A percentile compares a stretch with the other conserved stretches of the same genome.
These are phyloP conservation scores for Stomatorhinus walkeri DNA, from an alignment of 2,797 vertebrate species.

Conservation along the genomic window DNA sequence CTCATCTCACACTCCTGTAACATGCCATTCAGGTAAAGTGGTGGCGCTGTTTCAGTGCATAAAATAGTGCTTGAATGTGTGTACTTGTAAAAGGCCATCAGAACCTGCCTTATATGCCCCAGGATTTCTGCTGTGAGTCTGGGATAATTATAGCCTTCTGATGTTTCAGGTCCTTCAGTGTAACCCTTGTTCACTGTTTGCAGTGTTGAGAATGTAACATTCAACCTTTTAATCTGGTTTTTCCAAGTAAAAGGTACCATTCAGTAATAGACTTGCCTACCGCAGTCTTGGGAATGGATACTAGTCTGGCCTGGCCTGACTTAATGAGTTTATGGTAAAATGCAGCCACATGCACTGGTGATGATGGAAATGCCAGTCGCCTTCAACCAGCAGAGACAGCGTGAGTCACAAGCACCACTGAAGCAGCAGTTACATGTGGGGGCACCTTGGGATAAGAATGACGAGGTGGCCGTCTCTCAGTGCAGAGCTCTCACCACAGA, in stretches of 20 bases:
- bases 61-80: neutral
- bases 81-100: neutral
- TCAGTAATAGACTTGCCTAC: neutral
- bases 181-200: neutral
- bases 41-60: neutral
- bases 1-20: neutral
- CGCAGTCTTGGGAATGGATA: neutral
- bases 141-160: conserved; percentile 1
- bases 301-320: neutral
- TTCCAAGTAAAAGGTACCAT: neutral
- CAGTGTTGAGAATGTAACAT: neutral
- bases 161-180: neutral
- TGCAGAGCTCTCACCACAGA: neutral
- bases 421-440: neutral
- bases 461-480: neutral
- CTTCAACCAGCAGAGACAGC: neutral
- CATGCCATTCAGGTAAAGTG: neutral
- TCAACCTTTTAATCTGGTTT: conserved; percentile 1
- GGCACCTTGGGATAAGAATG: conserved; percentile 3
- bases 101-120: neutral
- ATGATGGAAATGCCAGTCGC: neutral
- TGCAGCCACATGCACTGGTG: neutral
- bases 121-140: neutral
- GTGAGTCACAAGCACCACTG: neutral
- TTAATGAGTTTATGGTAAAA: neutral